Evolutionary conservation across 2,113 vertebrate species (phyloP).

Genomic region (Coptodon rendalli): DNA sequence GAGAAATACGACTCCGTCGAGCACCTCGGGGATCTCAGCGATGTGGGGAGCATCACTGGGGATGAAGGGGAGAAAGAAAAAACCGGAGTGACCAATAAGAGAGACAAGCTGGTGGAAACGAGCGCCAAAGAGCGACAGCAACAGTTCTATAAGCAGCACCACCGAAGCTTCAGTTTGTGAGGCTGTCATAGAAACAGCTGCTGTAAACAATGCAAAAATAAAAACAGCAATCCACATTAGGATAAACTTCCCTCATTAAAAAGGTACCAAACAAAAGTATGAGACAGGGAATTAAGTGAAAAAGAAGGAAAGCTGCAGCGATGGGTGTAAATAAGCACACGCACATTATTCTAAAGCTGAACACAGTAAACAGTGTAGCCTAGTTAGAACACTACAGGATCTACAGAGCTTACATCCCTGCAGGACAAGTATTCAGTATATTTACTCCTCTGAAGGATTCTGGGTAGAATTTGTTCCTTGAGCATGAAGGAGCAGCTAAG

Average conservation of each 20-base stretch:
- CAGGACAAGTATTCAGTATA: neutral
- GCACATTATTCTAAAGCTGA: neutral
- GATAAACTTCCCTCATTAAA: neutral
- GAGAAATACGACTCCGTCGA: conserved; percentile 92
- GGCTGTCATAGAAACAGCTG: neutral
- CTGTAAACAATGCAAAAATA: neutral
- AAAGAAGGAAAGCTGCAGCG: neutral
- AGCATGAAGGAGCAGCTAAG: conserved; percentile 24
- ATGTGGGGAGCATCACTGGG: conserved; percentile 61
- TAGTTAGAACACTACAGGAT: conserved; percentile 3
- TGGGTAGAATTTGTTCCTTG: conserved; percentile 7
- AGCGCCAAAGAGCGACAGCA: conserved; percentile 50
- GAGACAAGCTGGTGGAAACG: conserved; percentile 21
- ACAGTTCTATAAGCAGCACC: conserved; percentile 73
- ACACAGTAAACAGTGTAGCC: neutral
- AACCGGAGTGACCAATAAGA: neutral
- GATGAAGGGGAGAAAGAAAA: conserved; percentile 51
- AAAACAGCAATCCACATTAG: neutral
- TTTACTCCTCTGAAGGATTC: neutral
- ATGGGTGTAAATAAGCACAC: conserved; percentile 22
- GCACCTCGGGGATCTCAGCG: conserved; percentile 78
- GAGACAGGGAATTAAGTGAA: neutral
- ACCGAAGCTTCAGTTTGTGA: conserved; percentile 84
- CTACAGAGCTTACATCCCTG: neutral
- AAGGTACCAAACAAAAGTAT: neutral